These are phyloP conservation scores for Hyles euphorbiae DNA, from an alignment of 1,140 invertebrate genomes.

Conservation along the genomic window DNA sequence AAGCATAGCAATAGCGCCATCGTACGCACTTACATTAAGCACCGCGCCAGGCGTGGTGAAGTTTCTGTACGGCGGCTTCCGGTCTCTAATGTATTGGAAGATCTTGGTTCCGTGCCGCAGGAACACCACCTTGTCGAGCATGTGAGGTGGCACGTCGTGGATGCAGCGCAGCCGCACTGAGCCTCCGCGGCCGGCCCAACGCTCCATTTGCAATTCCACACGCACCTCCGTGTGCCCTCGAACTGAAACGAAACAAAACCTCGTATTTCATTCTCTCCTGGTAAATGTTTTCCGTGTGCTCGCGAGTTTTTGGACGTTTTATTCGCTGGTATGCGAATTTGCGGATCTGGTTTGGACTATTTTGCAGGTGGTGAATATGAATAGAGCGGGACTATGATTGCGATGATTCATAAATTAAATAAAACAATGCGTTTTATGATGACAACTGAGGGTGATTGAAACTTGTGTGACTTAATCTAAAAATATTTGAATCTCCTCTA, in stretches of 20 bases:
- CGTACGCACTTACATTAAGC: slow-evolving; percentile 81
- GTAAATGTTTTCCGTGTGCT: no score
- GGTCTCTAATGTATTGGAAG: slow-evolving; percentile 85
- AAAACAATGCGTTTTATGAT: no score
- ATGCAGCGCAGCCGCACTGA: slow-evolving; percentile 77
- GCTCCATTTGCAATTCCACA: slow-evolving; percentile 69
- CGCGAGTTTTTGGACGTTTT: no score
- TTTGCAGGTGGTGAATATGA: no score
- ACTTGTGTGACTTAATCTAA: no score
- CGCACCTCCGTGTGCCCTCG: slow-evolving; percentile 63
- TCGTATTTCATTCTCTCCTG: not conserved
- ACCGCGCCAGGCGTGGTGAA: slow-evolving; percentile 80
- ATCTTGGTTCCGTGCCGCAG: slow-evolving; percentile 84
- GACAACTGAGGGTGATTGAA: no score
- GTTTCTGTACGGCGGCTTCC: slow-evolving; percentile 83
- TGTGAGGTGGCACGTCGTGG: slow-evolving; percentile 79
- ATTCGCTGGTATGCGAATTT: no score
- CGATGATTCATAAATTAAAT: no score
- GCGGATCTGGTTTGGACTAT: no score
- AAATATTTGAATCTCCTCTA: no score
- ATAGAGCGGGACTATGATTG: no score
- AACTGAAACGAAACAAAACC: slow-evolving; percentile 31
- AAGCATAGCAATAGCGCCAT: not conserved
- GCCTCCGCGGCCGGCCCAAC: slow-evolving; percentile 62
- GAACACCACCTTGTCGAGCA: slow-evolving; percentile 85